Evolutionary conservation across 2,888 invertebrate species (phyloP), one percentile per base, ranked within the genome.

Genomic region (Drosophila phalerata): DNA sequence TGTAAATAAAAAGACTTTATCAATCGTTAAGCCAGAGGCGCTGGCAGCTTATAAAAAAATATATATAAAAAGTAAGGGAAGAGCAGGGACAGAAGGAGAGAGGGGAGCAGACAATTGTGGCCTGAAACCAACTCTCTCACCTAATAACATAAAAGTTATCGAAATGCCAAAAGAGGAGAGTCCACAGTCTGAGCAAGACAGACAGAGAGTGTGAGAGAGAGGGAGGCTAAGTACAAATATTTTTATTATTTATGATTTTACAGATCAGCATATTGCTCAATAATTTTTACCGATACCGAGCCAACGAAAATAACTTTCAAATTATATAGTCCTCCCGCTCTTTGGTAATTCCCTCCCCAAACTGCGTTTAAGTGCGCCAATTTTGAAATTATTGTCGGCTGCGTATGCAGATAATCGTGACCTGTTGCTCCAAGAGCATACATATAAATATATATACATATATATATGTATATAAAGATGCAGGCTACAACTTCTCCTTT

Each of bases 211-310:
- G 45, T 30, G 34, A 19, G 62, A 15, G 30, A n/a, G n/a, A n/a
- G 43, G 34, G 25, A 32, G 51, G 22, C 65, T 77, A 76, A 85
- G 74, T 83, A 79, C 84, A 86, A 85, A 90, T 89, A 87, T 82
- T 90, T 88, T 91, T 91, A 92, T 91, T 91, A 92, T 92, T 92
- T 92, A 92, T 91, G 90, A 91, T 91, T 88, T 90, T 91, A 89
- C 91, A 91, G 92, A 91, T 92, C 91, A 89, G 90, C 92, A 91
- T 92, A 92, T 92, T 92, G 92, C 90, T 91, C 90, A 91, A 91
- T 91, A 91, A 91, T 90, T 91, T 91, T 81, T 74, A 65, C 70
- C 62, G 53, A 43, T 17, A 8, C 28, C 28, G 28, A 56, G 25
- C 65, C 79, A 78, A 71, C 81, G 22, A 80, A 88, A 85, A 86